Conservation (phyloP, 2,888 invertebrate species). For the Dione juno region DNA sequence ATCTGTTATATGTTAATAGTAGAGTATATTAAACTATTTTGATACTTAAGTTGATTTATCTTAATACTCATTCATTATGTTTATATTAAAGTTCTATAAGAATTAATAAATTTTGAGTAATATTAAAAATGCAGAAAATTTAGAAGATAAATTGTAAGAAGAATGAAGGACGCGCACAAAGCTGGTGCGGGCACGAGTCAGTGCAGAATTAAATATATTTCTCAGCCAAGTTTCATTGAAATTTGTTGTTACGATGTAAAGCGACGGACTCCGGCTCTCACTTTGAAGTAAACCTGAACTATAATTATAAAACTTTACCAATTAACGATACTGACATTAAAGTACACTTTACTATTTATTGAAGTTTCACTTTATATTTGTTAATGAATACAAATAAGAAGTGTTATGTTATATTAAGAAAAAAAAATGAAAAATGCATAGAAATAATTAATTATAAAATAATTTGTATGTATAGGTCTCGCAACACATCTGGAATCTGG, state of each 20-base stretch:
- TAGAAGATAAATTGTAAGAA: slow-evolving; percentile 1
- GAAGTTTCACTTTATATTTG: not conserved
- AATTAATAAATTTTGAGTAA: slow-evolving; percentile 1
- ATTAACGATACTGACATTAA: slow-evolving; percentile 7
- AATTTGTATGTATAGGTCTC: not conserved
- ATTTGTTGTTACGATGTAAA: slow-evolving; percentile 17
- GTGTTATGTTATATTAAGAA: not conserved
- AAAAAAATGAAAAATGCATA: too few relatives aligned
- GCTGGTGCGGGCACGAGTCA: not conserved
- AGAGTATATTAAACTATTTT: too few relatives aligned
- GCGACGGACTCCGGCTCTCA: not conserved
- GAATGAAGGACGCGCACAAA: not conserved
- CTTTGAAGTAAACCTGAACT: slow-evolving; percentile 7
- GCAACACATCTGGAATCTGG: not conserved
- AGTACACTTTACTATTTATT: slow-evolving; percentile 1
- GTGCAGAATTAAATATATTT: slow-evolving; percentile 9
- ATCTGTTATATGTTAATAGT: too few relatives aligned
- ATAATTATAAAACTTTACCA: slow-evolving; percentile 18
- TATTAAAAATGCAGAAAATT: not conserved
- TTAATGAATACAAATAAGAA: not conserved
- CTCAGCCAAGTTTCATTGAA: slow-evolving; percentile 19
- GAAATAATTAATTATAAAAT: too few relatives aligned
- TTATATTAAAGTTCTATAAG: not conserved
- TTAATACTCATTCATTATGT: not conserved
- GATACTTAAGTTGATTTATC: not conserved